Base-by-base conservation (phyloP, 92 coral and sea anemone genomes). In the Bergia sp. region DNA sequence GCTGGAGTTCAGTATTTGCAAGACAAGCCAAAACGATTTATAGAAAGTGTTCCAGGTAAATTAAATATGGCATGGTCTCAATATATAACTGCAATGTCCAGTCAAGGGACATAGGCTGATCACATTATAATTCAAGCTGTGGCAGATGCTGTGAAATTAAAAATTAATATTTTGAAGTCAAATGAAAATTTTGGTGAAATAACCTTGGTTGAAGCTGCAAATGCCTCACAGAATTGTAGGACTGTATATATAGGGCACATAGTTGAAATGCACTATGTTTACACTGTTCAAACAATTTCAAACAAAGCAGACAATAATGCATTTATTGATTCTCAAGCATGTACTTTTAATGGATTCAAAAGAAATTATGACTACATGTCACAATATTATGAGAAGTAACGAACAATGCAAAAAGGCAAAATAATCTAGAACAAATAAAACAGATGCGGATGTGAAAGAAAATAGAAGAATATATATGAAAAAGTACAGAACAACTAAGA, bases 161-260 rank as follows among this genome's bases (percentile, higher is more conserved):
- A 55, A 55, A 55, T 6, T 6, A 55, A 64, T 77, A 37, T 77
- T 36, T 44, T 77, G 50, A 43, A 77, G 55, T 77, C 40, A 40
- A 77, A 12, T 77, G 81, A 42, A 77, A 77, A 77, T n/a, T 77
- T 77, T 77, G 12, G 21, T 20, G 81, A 77, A 40, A 40, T 77
- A 21, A 77, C 81, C 81, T 49, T 77, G 81, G 81, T 77, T 39
- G 47, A 77, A 77, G 45, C 81, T 77, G 42, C 55, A 49, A 77
- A 39, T 77, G 55, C 21, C 23, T 64, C 71, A 64, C 71, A 64
- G 18, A 15, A 64, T 64, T 64, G 18, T 64, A 49, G 55, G 81
- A 49, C 55, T 77, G 47, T 42, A 77, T 18, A 37, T 40, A 77
- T 23, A n/a, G 57, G 81, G 81, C 57, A 42, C 57, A 29, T 77